These are phyloP conservation scores for Brotula barbata DNA, from an alignment of 2,797 vertebrate species.

Conservation along the genomic window DNA sequence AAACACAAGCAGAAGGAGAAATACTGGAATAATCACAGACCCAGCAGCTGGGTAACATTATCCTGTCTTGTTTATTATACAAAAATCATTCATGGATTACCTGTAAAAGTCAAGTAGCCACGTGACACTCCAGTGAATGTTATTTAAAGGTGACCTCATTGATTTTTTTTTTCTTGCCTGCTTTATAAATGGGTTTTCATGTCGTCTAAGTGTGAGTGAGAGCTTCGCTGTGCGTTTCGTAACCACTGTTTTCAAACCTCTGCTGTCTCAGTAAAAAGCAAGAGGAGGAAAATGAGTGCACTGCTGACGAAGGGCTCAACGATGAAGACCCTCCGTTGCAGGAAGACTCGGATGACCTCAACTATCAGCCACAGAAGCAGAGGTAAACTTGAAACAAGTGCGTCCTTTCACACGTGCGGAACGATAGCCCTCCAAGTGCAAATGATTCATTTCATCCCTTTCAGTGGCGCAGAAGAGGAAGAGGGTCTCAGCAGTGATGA, in stretches of 20 bases:
- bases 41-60: no score
- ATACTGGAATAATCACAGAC: no score
- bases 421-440: background rate
- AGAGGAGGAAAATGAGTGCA: conserved; percentile 51
- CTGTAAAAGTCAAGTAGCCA: no score
- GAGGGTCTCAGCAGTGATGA: conserved; percentile 89
- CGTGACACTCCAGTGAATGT: no score
- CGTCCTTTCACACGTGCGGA: background rate
- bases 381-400: conserved; percentile 60
- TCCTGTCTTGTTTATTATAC: no score
- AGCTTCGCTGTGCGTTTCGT: conserved; percentile 14
- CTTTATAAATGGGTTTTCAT: background rate
- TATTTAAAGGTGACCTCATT: no score
- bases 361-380: conserved; percentile 58
- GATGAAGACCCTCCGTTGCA: conserved; percentile 66
- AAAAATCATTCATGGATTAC: no score
- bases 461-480: conserved; percentile 86
- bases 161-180: no score
- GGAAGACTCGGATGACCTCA: conserved; percentile 64
- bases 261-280: conserved; percentile 65
- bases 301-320: conserved; percentile 44
- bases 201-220: background rate
- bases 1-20: no score
- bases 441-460: conserved; percentile 25
- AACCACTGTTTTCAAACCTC: background rate